A percentile compares a stretch with the other conserved stretches of the same genome.
Conservation (phyloP, 2,888 invertebrate genomes). For the Troilus luridus region DNA sequence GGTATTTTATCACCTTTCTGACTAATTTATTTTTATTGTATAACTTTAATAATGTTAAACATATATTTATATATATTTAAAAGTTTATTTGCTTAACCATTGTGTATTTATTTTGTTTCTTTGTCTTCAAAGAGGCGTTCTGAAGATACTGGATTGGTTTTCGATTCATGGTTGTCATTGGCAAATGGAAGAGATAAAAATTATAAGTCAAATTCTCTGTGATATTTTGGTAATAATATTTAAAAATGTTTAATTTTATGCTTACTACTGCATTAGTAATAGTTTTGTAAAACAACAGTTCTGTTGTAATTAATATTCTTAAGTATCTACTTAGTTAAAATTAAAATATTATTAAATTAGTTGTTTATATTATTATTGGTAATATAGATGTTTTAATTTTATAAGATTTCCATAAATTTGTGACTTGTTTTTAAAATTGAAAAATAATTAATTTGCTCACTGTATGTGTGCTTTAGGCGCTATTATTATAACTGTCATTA, state of each 20-base stretch:
- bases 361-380: background rate
- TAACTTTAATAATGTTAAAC: background rate
- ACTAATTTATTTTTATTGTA: background rate
- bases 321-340: background rate
- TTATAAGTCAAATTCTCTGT: background rate
- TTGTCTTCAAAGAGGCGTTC: background rate
- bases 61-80: background rate
- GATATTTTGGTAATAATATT: background rate
- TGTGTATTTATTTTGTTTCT: background rate
- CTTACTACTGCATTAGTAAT: background rate
- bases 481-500: background rate
- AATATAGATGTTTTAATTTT: background rate
- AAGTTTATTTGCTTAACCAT: background rate
- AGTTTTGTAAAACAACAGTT: background rate
- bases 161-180: background rate
- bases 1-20: background rate
- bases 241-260: too few species aligned
- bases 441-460: background rate
- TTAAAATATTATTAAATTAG: background rate
- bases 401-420: background rate
- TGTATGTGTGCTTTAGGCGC: background rate
- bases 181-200: slow-evolving; percentile 18
- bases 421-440: background rate
- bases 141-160: background rate
- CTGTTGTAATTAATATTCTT: background rate